Evolutionary conservation across 1,140 invertebrate genomes (phyloP).

Genomic region (Octopus sinensis): DNA sequence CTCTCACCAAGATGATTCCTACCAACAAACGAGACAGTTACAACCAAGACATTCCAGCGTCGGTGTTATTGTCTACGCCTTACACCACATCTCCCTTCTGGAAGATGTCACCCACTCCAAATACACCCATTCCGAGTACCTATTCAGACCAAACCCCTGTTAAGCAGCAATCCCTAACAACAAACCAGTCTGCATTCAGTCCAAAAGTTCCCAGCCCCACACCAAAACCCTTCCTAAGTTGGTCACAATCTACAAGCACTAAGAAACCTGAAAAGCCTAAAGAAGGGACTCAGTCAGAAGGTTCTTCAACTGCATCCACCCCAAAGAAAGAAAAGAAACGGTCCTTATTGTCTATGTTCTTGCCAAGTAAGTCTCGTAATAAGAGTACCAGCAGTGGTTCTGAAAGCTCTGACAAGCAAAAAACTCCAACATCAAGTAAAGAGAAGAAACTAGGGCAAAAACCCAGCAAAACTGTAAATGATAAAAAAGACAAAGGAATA

Average conservation of each 20-base stretch:
- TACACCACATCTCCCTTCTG: background rate
- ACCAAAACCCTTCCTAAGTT: background rate
- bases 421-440: conserved; percentile 14
- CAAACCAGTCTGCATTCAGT: background rate
- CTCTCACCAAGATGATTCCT: background rate
- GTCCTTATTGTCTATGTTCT: conserved; percentile 43
- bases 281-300: background rate
- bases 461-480: conserved; percentile 63
- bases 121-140: background rate
- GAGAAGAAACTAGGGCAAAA: conserved; percentile 31
- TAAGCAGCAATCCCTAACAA: background rate
- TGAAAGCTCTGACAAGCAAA: conserved; percentile 13
- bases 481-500: conserved; percentile 63
- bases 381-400: conserved; percentile 22
- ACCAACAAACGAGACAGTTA: background rate
- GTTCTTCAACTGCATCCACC: background rate
- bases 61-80: background rate
- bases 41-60: background rate
- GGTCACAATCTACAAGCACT: background rate
- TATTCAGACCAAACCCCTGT: background rate
- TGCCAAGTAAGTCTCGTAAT: conserved; percentile 39
- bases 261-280: conserved; percentile 3
- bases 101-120: background rate
- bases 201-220: conserved; percentile 1
- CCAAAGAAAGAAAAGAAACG: conserved; percentile 41